These are phyloP conservation scores for Zosterops lateralis DNA, from an alignment of 2,113 vertebrate genomes.

Conservation along the genomic window DNA sequence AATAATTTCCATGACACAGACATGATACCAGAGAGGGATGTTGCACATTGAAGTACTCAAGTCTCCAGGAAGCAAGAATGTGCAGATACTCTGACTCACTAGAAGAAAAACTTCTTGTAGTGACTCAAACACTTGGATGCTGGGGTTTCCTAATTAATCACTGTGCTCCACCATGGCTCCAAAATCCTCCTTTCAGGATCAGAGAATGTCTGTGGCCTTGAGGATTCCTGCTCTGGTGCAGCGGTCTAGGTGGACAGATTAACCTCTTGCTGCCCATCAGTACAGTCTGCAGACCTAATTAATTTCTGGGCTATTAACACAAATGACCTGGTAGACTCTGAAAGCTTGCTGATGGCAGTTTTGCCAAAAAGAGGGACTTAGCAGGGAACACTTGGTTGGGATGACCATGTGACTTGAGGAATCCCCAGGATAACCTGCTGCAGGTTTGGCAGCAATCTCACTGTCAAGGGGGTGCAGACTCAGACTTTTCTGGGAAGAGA, in stretches of 20 bases:
- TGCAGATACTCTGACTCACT: constrained; percentile 41
- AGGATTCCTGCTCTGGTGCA: neutral
- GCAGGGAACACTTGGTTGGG: neutral
- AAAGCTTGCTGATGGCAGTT: neutral
- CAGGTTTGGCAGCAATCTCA: neutral
- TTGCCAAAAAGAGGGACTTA: neutral
- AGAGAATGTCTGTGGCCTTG: neutral
- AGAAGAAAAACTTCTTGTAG: neutral
- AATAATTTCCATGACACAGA: neutral
- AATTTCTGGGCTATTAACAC: neutral
- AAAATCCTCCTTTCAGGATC: neutral
- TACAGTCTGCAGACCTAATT: neutral
- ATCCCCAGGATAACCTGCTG: neutral
- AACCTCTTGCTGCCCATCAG: neutral
- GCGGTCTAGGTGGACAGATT: neutral
- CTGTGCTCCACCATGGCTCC: neutral
- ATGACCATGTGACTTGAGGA: neutral
- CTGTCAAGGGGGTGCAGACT: rapidly evolving
- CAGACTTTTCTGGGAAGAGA: neutral
- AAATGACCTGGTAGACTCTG: neutral
- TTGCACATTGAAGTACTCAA: neutral
- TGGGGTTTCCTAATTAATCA: neutral
- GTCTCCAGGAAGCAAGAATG: constrained; percentile 18
- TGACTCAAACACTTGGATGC: constrained; percentile 36
- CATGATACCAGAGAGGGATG: neutral